These are phyloP conservation scores for Platycnemis pennipes DNA, from an alignment of 2,888 invertebrate species.

Conservation along the genomic window DNA sequence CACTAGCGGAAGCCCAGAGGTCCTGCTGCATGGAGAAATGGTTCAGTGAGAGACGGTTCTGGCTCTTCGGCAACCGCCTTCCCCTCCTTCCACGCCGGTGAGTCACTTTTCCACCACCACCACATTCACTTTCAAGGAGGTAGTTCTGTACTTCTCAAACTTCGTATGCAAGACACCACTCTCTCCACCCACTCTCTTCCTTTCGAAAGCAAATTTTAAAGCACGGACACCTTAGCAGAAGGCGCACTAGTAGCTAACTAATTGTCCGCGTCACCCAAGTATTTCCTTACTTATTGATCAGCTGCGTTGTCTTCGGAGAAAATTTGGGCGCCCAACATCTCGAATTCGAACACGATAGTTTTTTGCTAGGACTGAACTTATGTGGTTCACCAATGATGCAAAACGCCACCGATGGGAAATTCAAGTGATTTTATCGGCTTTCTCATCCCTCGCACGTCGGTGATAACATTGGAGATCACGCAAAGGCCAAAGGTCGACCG, in stretches of 20 bases:
- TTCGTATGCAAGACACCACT: background rate
- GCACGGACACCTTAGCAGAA: background rate
- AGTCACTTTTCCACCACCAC: slow-evolving; percentile 72
- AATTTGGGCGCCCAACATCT: background rate
- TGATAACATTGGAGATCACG: slow-evolving; percentile 54
- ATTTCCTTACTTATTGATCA: background rate
- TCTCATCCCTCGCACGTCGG: slow-evolving; percentile 52
- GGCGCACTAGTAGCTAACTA: background rate
- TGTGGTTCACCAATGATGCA: background rate
- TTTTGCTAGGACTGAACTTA: background rate
- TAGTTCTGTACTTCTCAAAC: background rate
- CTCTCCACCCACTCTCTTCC: background rate
- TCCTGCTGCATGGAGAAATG: slow-evolving; percentile 90
- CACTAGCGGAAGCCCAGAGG: slow-evolving; percentile 21
- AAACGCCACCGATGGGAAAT: background rate
- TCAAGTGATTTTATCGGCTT: slow-evolving; percentile 50
- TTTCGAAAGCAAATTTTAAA: background rate
- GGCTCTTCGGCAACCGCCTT: slow-evolving; percentile 94
- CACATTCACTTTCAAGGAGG: background rate
- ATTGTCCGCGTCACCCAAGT: background rate
- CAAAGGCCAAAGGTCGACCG: slow-evolving; percentile 58
- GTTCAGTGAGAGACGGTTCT: slow-evolving; percentile 94
- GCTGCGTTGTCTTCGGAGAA: background rate
- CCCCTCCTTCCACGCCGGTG: slow-evolving; percentile 92
- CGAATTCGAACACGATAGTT: background rate